Evolutionary conservation across 2,113 vertebrate genomes (phyloP), one percentile per base, ranked within the genome.

Genomic region (Nanorana parkeri): DNA sequence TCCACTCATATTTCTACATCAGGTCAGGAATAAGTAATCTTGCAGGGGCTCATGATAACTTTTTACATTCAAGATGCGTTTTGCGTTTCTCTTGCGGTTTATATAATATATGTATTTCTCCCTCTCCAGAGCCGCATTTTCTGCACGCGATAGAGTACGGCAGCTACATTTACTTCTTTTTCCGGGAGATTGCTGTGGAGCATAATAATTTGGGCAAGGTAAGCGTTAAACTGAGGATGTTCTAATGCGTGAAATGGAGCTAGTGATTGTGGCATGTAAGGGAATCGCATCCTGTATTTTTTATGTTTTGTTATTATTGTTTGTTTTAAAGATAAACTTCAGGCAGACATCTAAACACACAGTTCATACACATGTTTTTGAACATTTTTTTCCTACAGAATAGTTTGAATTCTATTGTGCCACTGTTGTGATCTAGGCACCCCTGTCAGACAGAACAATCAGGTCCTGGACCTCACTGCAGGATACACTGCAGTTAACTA

Each of bases 111-210:
- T 69, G 15, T 56, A 52, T 65, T 15, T 21, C 78, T 68, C 74
- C 64, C 77, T 86, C 93, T 93, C 76, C 94, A 99, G 98, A 99
- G 84, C 98, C 98, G 56, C 97, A 99, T 88, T 99, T 99, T 89
- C 95, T 99, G 86, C 97, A 99, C 6, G 98, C 97, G 81, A 97
- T 96, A 72, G 96, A 99, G 87, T 99, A 98, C 0, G 98, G 97
- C 88, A 97, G 95, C 90, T 99, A 96, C 8, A 96, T 99, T 80
- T 99, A 99, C 92, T 98, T 99, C 90, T 99, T 99, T 95, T 99
- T 97, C 88, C 93, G 96, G 88, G 98, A 99, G 91, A 99, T 99
- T 68, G 97, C 98, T 4, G 96, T 96, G 20, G 98, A 99, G 86
- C 96, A 99, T 90, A 99, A 97, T 87, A 98, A 95, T 87, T 91